Base-by-base conservation (phyloP, 2,888 invertebrate genomes). In the Elaeidobius kamerunicus region DNA sequence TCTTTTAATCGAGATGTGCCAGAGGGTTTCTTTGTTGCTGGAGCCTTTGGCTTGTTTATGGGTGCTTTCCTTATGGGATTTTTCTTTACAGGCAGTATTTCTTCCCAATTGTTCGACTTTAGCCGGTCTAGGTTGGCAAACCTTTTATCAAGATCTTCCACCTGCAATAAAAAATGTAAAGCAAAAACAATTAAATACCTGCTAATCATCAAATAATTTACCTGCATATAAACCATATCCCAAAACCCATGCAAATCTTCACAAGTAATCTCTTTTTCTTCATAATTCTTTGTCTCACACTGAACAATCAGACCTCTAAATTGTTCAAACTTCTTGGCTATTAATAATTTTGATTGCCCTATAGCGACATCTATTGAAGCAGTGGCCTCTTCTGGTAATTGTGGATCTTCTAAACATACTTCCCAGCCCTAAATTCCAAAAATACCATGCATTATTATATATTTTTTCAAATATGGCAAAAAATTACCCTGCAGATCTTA, bases 181-280 rank as follows among this genome's bases (percentile, higher is more conserved):
- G 4, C 23, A 23, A 9, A 6, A 23, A 23, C 23, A 6, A 14
- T 23, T 3, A 40, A 23, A 40, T 23, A n/a, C 12, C 14, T 19
- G 19, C 12, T 17, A n/a, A 35, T 14, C 11, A 2, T 12, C 14
- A 1, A 16, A 38, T 16, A 16, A 35, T 16, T 35, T 50, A 50
- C 50, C 76, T 91, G 89, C 71, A 88, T 81, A 60, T 81, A 81
- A 28, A 89, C 81, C 84, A 89, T 86, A 64, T 91, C 91, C 91
- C 91, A 92, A 75, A 91, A 92, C 18, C 91, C 91, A 62, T 84
- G 86, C 47, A 92, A 76, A 74, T 92, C 92, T 4, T 81, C 79
- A 52, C 79, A 77, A 0, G 79, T 82, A 34, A 86, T 78, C 7
- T 78, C 72, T 58, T 77, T 76, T 19, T 73, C 67, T n/a, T 75